Base-by-base conservation (phyloP, 1,140 invertebrate species). In the Theocolax elegans region DNA sequence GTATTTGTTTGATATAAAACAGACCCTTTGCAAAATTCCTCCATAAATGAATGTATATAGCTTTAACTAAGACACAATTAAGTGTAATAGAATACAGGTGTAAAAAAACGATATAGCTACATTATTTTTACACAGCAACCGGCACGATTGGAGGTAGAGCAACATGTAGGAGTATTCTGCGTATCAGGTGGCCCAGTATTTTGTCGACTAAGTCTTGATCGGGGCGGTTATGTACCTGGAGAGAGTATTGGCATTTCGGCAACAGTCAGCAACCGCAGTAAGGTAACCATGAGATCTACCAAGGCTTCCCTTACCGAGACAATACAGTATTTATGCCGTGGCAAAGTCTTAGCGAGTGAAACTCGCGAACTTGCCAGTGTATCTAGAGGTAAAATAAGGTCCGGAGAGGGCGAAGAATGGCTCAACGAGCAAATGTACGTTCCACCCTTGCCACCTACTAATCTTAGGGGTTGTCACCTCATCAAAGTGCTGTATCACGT, bases 401-500 rank as follows among this genome's bases (percentile, higher is more conserved):
- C 94, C 0, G 93, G 93, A 6, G 92, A 91, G 73, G 90, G 89
- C 46, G 94, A 95, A 79, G 91, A 94, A 82, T 98, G 95, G 95
- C 89, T 91, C 48, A 94, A 93, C 79, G 95, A 97, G 84, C 92
- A 95, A 81, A 89, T 98, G 54, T 95, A 96, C 81, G 94, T 98
- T 65, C 96, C 97, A 66, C 95, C 97, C 19, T 85, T 98, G 72
- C 96, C 96, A 51, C 97, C 97, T 12, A 98, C 96, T 21, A 96
- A 97, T 87, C 87, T 98, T n/a, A 88, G 95, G 71, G 96, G 96
- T 42, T 98, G 96, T 82, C 94, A 96, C 83, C 90, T 99, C 68
- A 98, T 99, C 76, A 92, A 94, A 80, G 95, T 98, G 71, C 91
- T 96, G 75, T 99, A 99, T 82, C 94, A 97, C 83, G 93, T 99